Conservation (phyloP, 2,888 invertebrate species). For the Eulithis prunata region DNA sequence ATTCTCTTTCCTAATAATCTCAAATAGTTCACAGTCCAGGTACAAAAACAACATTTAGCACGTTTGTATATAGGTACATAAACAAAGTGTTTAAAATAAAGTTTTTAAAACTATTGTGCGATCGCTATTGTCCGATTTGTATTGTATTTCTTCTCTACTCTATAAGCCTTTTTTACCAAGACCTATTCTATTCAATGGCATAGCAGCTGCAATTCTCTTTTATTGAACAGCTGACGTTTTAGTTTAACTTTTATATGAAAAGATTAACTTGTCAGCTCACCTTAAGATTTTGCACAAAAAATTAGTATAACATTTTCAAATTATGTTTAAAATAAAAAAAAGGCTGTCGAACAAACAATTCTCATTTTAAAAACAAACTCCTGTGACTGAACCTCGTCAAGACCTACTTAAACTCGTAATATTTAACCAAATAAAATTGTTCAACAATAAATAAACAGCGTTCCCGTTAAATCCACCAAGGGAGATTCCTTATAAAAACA, state of each 20-base stretch:
- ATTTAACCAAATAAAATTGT: conserved; percentile 2
- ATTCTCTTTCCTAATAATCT: no score
- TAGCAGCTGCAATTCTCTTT: conserved; percentile 28
- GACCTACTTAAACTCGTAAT: conserved; percentile 6
- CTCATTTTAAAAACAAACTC: neutral
- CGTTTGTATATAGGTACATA: no score
- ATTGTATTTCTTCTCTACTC: neutral
- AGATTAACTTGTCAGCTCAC: no score
- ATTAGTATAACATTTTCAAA: no score
- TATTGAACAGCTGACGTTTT: conserved; percentile 17
- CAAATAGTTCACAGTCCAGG: no score
- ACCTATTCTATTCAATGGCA: conserved; percentile 17
- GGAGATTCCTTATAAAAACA: conserved; percentile 37
- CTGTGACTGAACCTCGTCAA: neutral
- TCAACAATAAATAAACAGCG: conserved; percentile 21
- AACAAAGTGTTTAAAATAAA: no score
- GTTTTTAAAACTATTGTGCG: no score
- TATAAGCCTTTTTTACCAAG: conserved; percentile 21
- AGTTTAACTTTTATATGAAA: neutral
- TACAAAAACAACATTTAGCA: no score
- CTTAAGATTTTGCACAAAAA: no score
- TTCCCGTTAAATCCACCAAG: conserved; percentile 19
- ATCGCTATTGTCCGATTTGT: no score
- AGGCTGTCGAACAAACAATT: no score
- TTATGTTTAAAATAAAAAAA: no score